Evolutionary conservation across 64 coral and sea anemone species (phyloP), one percentile per base, ranked within the genome.

Genomic region (Catalaphyllia jardinei): DNA sequence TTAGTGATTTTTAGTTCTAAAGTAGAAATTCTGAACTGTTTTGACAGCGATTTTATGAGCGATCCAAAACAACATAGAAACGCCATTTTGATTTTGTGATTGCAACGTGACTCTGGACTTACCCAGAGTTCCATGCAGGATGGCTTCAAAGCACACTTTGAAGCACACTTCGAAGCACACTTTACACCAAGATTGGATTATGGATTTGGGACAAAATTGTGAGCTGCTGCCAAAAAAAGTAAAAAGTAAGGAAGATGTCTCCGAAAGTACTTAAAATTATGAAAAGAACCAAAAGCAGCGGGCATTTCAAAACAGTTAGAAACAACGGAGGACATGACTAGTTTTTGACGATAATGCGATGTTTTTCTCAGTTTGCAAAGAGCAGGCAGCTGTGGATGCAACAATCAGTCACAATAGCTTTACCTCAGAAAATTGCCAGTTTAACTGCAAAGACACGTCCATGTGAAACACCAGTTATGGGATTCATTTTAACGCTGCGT

Each of bases 141-240:
- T 15, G 54, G 78, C 54, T 80, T 80, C 8, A 8, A 80, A 80
- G 54, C 54, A 80, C 20, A 80, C 51, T 80, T 61, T 31, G 54
- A n/a, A n/a, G n/a, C n/a, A n/a, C n/a, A n/a, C 78, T 78, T 80
- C 60, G n/a, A 80, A 78, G 30, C 78, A 31, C n/a, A 80, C 52
- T 61, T 80, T 60, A 60, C 54, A 60, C 78, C 29, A 55, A 28
- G 27, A 80, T 80, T n/a, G n/a, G n/a, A n/a, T n/a, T n/a, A n/a
- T n/a, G n/a, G n/a, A n/a, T n/a, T n/a, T n/a, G n/a, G n/a, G n/a
- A n/a, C n/a, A n/a, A n/a, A n/a, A n/a, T n/a, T n/a, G n/a, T n/a
- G n/a, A n/a, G n/a, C n/a, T n/a, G n/a, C n/a, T n/a, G n/a, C n/a
- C n/a, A n/a, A n/a, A n/a, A n/a, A n/a, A n/a, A n/a, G n/a, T n/a